Evolutionary conservation across 2,797 vertebrate species (phyloP).

Genomic region (Microchirus variegatus): DNA sequence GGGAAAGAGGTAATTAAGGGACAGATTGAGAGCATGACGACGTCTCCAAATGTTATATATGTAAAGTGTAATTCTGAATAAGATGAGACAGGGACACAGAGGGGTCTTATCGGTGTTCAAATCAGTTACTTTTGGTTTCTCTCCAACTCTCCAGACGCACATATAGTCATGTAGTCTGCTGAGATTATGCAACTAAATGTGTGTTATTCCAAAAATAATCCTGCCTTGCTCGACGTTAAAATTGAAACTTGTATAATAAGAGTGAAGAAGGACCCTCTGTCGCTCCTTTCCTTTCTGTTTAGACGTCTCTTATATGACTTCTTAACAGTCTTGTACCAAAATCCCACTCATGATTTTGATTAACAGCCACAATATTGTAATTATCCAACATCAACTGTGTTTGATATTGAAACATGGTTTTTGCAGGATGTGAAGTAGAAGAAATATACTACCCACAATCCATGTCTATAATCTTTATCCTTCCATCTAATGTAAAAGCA

Average conservation of each 20-base stretch:
- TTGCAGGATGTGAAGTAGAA: no score
- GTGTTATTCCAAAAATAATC: slow-evolving; percentile 65
- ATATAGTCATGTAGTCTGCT: slow-evolving; percentile 37
- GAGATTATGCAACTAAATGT: slow-evolving; percentile 56
- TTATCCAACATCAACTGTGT: no score
- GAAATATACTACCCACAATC: no score
- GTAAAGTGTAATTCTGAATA: not conserved
- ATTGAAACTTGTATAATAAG: slow-evolving; percentile 32
- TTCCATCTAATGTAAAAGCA: no score
- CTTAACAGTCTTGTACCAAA: no score
- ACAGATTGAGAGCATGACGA: slow-evolving; percentile 4
- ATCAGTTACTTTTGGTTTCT: slow-evolving; percentile 30
- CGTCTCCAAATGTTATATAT: not conserved
- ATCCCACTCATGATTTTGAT: no score
- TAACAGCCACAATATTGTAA: no score
- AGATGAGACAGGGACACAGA: not conserved
- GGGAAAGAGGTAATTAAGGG: slow-evolving; percentile 19
- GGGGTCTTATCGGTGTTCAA: slow-evolving; percentile 1
- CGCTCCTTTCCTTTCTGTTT: not conserved
- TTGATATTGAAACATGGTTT: no score
- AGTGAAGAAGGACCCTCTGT: slow-evolving; percentile 5
- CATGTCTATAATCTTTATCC: no score
- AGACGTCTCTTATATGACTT: no score
- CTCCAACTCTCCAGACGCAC: slow-evolving; percentile 9
- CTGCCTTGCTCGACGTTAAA: slow-evolving; percentile 39